Base-by-base conservation (phyloP, 2,113 vertebrate genomes). In the Trachemys scripta region DNA sequence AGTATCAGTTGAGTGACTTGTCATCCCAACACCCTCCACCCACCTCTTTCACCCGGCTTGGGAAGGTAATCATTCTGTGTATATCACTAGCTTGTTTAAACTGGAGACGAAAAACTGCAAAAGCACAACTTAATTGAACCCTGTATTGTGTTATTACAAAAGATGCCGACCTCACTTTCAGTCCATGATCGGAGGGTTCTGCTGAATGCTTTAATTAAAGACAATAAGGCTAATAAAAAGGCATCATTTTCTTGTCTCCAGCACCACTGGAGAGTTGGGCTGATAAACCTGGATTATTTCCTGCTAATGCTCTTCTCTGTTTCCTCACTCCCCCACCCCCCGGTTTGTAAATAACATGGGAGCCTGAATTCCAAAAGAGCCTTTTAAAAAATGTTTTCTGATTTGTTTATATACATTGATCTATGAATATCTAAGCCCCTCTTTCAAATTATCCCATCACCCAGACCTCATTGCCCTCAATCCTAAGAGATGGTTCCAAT, bases 191-290 rank as follows among this genome's bases (percentile, higher is more conserved):
- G 49, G 88, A 97, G 89, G 84, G 88, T 97, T 97, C 96, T 97
- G 96, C 94, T 97, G 97, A 98, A 98, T 92, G 96, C 95, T 97
- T 98, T 98, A 98, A 98, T 98, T 98, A 98, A 98, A 98, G 98
- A 98, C 97, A 98, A 98, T 98, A 98, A 98, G 94, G 96, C 96
- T 98, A 98, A 98, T 98, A 98, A 98, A 98, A 98, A 98, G 97
- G 92, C 97, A 97, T 98, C 95, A 97, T 98, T 98, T 98, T 97
- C 97, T 93, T 97, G 97, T 98, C 97, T 98, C 95, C 94, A 92
- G 96, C 97, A 3, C 98, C 86, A 96, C 97, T 97, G 96, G 97
- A 98, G 97, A 97, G 95, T 95, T 96, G 93, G 90, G 90, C 83
- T 97, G 97, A 97, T 98, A 96, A 98, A 76, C 53, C 47, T 62